Conservation (phyloP, 2,797 vertebrate genomes). For the Odontamblyopus lacepedii region DNA sequence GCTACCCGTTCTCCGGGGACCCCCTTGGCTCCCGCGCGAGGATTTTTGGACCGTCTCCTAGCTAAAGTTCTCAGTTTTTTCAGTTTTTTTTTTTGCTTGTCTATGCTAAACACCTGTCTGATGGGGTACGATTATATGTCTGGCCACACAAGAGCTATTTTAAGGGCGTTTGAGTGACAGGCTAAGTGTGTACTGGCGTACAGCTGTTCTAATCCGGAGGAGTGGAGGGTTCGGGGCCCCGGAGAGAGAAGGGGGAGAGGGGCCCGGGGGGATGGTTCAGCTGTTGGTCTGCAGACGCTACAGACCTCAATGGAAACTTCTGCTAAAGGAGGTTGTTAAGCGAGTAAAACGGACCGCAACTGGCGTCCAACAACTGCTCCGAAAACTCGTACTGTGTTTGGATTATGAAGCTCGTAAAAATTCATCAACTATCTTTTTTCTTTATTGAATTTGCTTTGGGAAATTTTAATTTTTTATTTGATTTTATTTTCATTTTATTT, state of each 20-base stretch:
- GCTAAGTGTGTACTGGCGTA: slow-evolving; percentile 45
- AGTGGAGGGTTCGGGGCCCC: slow-evolving; percentile 6
- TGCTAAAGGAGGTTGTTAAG: neutral
- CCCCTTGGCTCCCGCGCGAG: slow-evolving; percentile 11
- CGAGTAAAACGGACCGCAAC: slow-evolving; percentile 12
- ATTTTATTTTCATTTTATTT: too few species aligned
- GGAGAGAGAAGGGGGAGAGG: neutral
- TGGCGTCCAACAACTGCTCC: neutral
- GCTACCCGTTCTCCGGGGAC: slow-evolving; percentile 28
- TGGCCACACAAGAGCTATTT: neutral
- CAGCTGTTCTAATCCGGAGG: slow-evolving; percentile 50
- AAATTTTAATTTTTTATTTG: too few species aligned
- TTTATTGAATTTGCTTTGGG: too few species aligned
- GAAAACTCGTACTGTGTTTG: too few species aligned
- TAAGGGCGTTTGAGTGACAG: slow-evolving; percentile 21
- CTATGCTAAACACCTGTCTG: slow-evolving; percentile 46
- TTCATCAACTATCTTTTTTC: too few species aligned
- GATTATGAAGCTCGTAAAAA: too few species aligned
- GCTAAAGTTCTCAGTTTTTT: slow-evolving; percentile 28
- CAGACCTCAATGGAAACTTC: slow-evolving; percentile 15
- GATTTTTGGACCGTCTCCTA: slow-evolving; percentile 29
- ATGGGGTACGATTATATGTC: slow-evolving; percentile 7
- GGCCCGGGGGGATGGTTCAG: slow-evolving; percentile 29
- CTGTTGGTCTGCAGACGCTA: slow-evolving; percentile 38
- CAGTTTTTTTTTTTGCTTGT: slow-evolving; percentile 6